These are phyloP conservation scores for Nothoprocta pentlandii DNA, from an alignment of 2,113 vertebrate species.

Conservation along the genomic window DNA sequence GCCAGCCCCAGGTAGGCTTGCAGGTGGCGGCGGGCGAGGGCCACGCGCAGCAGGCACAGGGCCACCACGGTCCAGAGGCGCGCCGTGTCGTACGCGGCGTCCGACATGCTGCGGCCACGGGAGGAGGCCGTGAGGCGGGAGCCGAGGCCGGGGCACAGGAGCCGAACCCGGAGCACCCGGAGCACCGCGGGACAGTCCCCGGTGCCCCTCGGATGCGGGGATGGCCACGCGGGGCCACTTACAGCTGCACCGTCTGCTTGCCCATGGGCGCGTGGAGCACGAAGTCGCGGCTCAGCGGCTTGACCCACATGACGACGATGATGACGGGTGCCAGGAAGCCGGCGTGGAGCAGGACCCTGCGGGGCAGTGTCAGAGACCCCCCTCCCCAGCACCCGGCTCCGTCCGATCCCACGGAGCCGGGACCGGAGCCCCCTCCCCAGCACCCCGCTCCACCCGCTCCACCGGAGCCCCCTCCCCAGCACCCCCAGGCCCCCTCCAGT, in stretches of 20 bases:
- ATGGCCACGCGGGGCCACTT: conserved; percentile 37
- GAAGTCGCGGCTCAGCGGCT: conserved; percentile 91
- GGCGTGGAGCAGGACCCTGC: conserved; percentile 87
- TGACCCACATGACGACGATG: conserved; percentile 89
- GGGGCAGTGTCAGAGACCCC: background rate
- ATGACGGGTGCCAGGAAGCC: conserved; percentile 91
- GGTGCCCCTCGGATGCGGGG: background rate
- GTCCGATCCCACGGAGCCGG: conserved; percentile 71
- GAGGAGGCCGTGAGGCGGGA: background rate
- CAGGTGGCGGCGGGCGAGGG: conserved; percentile 85
- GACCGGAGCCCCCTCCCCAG: fast-evolving
- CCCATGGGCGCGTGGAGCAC: conserved; percentile 86
- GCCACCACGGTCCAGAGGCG: conserved; percentile 89
- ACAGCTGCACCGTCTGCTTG: conserved; percentile 84
- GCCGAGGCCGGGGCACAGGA: no score
- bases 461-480: background rate
- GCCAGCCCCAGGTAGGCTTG: conserved; percentile 95
- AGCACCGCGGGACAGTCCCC: background rate
- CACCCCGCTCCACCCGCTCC: conserved; percentile 59
- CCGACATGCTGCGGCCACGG: conserved; percentile 80
- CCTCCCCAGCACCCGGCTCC: background rate
- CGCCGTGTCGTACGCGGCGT: conserved; percentile 81
- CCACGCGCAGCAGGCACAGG: conserved; percentile 84
- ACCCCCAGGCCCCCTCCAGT: fast-evolving
- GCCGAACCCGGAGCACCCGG: no score